Conservation (phyloP, 2,888 invertebrate genomes). For the Lithophane socia region DNA sequence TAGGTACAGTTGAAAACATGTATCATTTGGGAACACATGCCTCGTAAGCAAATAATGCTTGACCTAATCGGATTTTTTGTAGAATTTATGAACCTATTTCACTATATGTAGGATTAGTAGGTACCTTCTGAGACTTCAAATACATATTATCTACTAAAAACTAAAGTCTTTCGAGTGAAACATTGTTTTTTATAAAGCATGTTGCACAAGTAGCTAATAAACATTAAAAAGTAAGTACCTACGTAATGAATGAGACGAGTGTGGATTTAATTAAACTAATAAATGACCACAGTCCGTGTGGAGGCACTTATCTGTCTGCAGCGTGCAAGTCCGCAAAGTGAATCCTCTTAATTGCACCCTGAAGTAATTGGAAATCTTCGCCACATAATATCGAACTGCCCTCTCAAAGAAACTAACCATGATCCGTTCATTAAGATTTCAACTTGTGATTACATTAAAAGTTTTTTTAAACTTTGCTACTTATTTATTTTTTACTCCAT, state of each 20-base stretch:
- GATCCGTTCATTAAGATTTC: constrained; percentile 75
- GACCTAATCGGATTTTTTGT: not conserved
- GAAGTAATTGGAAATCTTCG: constrained; percentile 79
- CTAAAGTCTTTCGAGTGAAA: not conserved
- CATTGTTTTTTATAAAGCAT: too few species aligned
- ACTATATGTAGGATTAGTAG: not conserved
- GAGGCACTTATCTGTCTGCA: constrained; percentile 74
- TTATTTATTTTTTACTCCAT: constrained; percentile 50
- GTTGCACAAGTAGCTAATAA: constrained; percentile 42
- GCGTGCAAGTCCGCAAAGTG: constrained; percentile 71
- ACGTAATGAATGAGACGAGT: constrained; percentile 57
- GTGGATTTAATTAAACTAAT: constrained; percentile 78
- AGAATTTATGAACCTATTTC: not conserved
- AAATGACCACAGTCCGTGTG: constrained; percentile 72
- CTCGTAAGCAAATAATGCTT: not conserved
- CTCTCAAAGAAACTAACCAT: constrained; percentile 70
- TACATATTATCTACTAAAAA: not conserved
- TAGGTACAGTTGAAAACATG: not conserved
- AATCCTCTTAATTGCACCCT: constrained; percentile 80
- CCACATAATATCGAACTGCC: constrained; percentile 72
- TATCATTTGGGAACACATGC: not conserved
- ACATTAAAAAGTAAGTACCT: constrained; percentile 29
- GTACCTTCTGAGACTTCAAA: not conserved
- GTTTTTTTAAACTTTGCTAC: constrained; percentile 61
- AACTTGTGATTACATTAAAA: constrained; percentile 74